phyloP scores from a whole-genome alignment of 2,113 vertebrate genomes.

The Poeciliopsis occidentalis region DNA sequence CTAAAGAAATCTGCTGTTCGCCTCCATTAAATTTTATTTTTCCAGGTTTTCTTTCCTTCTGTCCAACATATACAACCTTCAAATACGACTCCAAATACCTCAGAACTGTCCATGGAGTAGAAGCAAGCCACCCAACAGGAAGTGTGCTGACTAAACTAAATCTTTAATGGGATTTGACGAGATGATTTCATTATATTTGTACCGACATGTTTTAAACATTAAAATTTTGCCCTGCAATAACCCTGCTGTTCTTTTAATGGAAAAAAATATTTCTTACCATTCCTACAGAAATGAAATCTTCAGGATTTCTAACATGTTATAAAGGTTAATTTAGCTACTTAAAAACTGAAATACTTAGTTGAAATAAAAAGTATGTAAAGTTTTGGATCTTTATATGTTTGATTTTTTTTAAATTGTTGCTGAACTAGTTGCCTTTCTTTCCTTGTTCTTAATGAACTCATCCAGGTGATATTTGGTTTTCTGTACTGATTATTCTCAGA shows the following conservation, averaged over 20 bases:
- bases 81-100: slow-evolving; percentile 55
- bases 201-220: slow-evolving; percentile 58
- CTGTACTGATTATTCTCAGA: background rate
- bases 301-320: background rate
- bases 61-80: slow-evolving; percentile 11
- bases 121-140: background rate
- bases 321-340: background rate
- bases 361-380: background rate
- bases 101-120: slow-evolving; percentile 8
- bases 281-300: background rate
- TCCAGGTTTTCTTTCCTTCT: background rate
- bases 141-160: background rate
- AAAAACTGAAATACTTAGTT: background rate
- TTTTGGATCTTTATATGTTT: too few species aligned
- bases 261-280: background rate
- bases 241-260: slow-evolving; percentile 7
- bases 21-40: slow-evolving; percentile 8
- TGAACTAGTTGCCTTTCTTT: background rate
- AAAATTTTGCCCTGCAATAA: slow-evolving; percentile 48
- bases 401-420: too few species aligned
- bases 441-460: too few species aligned
- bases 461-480: background rate
- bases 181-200: slow-evolving; percentile 64
- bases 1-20: slow-evolving; percentile 5
- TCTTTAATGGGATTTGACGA: slow-evolving; percentile 33